Conservation (phyloP, 2,888 invertebrate genomes). For the Melieria omissa region DNA sequence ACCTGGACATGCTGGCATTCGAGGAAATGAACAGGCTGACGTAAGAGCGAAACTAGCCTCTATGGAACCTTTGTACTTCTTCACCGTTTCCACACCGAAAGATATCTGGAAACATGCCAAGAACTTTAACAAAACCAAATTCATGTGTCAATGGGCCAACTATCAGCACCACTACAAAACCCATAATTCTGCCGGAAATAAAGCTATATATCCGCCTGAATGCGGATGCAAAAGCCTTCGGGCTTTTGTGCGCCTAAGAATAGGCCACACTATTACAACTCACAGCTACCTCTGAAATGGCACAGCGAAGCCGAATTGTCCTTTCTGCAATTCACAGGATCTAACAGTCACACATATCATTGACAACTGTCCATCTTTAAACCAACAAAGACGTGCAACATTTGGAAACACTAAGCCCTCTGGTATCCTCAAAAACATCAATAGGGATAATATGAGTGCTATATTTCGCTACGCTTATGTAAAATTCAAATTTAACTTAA, state of each 20-base stretch:
- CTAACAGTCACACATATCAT: too few species aligned
- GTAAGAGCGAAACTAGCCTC: background rate
- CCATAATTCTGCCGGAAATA: background rate
- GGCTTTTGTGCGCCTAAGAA: background rate
- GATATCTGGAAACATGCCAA: background rate
- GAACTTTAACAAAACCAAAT: too few species aligned
- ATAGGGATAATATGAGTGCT: too few species aligned
- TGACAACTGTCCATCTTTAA: too few species aligned
- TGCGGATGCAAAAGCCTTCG: background rate
- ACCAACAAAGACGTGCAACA: too few species aligned
- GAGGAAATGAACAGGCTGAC: constrained; percentile 23
- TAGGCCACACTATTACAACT: background rate
- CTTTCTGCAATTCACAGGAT: too few species aligned
- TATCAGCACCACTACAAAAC: constrained; percentile 11
- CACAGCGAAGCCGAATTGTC: too few species aligned
- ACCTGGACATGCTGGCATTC: constrained; percentile 31
- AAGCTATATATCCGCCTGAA: background rate
- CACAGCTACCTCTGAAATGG: too few species aligned
- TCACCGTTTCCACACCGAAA: background rate
- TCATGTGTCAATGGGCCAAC: background rate
- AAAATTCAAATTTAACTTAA: too few species aligned
- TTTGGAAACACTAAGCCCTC: too few species aligned
- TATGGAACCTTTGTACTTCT: background rate
- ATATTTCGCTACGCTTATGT: too few species aligned
- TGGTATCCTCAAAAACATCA: too few species aligned